Conservation (phyloP, 92 coral and sea anemone species). For the Epizoanthus rinbou region DNA sequence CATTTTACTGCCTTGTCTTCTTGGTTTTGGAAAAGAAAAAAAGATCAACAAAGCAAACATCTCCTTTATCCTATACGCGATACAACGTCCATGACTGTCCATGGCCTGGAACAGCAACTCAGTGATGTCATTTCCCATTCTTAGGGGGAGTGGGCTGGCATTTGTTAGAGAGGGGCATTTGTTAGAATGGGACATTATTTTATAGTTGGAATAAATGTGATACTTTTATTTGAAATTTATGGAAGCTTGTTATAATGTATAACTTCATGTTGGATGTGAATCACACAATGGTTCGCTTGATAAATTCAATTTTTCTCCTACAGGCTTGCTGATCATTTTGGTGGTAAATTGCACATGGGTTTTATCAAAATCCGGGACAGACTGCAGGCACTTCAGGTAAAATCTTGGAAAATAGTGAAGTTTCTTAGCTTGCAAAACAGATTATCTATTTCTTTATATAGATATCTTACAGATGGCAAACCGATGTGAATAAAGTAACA, state of each 20-base stretch:
- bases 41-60: too few species aligned
- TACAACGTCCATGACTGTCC: too few species aligned
- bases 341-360: constrained; percentile 99
- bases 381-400: constrained; percentile 84
- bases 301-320: not conserved
- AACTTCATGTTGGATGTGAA: not conserved
- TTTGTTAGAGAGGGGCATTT: not conserved
- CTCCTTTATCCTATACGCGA: too few species aligned
- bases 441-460: not conserved
- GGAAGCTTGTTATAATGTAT: too few species aligned
- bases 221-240: too few species aligned
- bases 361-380: constrained; percentile 96
- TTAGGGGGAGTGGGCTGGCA: too few species aligned
- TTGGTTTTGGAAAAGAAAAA: too few species aligned
- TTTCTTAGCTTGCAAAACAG: not conserved
- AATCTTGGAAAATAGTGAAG: not conserved
- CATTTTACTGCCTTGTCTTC: too few species aligned
- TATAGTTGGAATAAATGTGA: too few species aligned
- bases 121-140: too few species aligned
- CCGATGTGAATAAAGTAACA: not conserved
- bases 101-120: not conserved
- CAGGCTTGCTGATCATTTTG: constrained; percentile 99
- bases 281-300: not conserved
- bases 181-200: too few species aligned
- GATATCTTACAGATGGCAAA: not conserved